Evolutionary conservation across 53 echinoderm and acorn worm genomes (phyloP), one percentile per base, ranked within the genome.

Genomic region (Henricia sp.): DNA sequence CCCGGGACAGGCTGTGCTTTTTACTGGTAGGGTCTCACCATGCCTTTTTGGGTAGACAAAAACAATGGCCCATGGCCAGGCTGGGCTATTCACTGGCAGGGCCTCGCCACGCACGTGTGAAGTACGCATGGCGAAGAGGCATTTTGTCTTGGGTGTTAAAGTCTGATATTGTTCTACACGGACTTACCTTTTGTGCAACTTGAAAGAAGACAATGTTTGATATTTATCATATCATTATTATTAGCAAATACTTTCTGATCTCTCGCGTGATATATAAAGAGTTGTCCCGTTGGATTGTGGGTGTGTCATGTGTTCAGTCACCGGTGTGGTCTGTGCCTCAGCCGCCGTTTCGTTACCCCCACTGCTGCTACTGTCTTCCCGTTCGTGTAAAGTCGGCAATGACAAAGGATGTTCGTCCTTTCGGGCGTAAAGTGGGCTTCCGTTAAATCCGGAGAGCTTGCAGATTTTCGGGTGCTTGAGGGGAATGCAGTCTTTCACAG

Each of bases 351-450:
- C 76, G 57, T 37, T 40, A 6, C 76, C 76, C 6, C 76, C 62
- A 50, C 63, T 64, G 48, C 40, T 58, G 58, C 62, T 57, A 37
- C 64, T 80, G 64, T 80, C 80, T 24, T 80, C 80, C 26, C 80
- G 63, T 21, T 80, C 80, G 63, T 80, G 80, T 14, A 80, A 34
- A 14, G 80, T 80, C 20, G 80, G 80, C 80, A 80, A 46, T 35
- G 80, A 34, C 27, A 20, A 64, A 6, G 44, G 70, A 0, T 80
- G 64, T 4, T 80, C 57, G 29, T 43, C 43, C 17, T 27, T 28
- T 41, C 20, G 60, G 33, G 4, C 8, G 80, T 63, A 80, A 1
- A 77, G 38, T 0, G 80, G 64, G 62, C 29, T 44, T 17, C 80
- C 80, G 20, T 46, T 21, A 64, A 32, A 63, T 12, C 62, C 59